These are phyloP conservation scores for Pediacus dermestoides DNA, from an alignment of 2,888 invertebrate genomes.

Conservation along the genomic window DNA sequence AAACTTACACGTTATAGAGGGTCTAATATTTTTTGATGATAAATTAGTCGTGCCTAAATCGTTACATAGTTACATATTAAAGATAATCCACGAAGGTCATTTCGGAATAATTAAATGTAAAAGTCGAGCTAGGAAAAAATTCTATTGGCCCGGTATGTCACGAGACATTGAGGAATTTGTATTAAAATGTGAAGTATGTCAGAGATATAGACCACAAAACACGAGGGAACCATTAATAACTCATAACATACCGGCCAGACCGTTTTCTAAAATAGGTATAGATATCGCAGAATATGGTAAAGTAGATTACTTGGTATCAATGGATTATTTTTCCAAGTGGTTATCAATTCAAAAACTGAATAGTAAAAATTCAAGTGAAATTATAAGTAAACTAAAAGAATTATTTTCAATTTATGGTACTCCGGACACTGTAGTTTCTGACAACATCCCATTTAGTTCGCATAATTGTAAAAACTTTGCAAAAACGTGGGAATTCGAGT, in stretches of 20 bases:
- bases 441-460: constrained; percentile 18
- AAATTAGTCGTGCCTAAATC: constrained; percentile 1
- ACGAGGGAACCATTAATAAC: constrained; percentile 13
- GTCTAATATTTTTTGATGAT: constrained; percentile 1
- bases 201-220: constrained; percentile 10
- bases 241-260: constrained; percentile 12
- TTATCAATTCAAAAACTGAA: constrained; percentile 14
- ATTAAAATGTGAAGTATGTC: constrained; percentile 9
- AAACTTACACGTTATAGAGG: not conserved
- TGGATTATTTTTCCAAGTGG: constrained; percentile 20
- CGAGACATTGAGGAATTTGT: constrained; percentile 4
- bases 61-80: not conserved
- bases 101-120: not conserved
- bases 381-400: constrained; percentile 13
- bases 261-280: constrained; percentile 18
- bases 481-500: constrained; percentile 18
- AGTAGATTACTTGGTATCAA: constrained; percentile 16
- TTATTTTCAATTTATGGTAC: constrained; percentile 15
- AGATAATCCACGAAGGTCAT: constrained; percentile 1
- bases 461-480: constrained; percentile 13
- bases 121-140: not conserved
- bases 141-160: constrained; percentile 3
- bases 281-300: constrained; percentile 17
- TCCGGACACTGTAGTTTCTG: constrained; percentile 11
- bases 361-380: constrained; percentile 14